Evolutionary conservation across 1,140 invertebrate species (phyloP), one percentile per base, ranked within the genome.

Genomic region (Riptortus pedestris): DNA sequence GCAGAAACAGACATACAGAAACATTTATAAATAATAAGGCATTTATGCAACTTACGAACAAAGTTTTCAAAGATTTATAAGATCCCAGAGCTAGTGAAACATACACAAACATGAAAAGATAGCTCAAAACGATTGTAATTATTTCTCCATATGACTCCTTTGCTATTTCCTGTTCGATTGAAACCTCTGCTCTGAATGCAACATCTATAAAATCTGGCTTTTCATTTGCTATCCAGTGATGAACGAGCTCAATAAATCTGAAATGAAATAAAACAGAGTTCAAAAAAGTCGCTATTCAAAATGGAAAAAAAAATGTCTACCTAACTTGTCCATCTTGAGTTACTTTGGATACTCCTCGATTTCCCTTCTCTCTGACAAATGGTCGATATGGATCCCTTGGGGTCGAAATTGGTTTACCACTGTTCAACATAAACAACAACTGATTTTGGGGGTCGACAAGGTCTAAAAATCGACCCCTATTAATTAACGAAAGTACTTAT

Each of bases 81-180:
- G 93, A 85, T 0, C 96, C 95, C 20, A 99, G 79, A 1, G 93
- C 87, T 48, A 98, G 82, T 0, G 94, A 87, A 66, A 99, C 95
- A 69, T 99, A 99, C n/a, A 84, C 83, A 74, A 99, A 98, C 96
- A 99, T 98, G 60, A 98, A 91, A 55, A 96, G 74, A 72, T 99
- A 98, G 7, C 93, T 97, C 14, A 97, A 85, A 1, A 93, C 74
- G 70, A 99, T 93, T 0, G 96, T 99, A 1, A 83, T 72, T 2
- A 96, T 80, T 74, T 99, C 96, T 0, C 91, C 92, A 65, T 87
- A 79, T 18, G 91, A 94, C 76, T 94, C 91, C 29, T 92, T 76
- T 60, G 91, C 83, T 16, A 99, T 74, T 76, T 99, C 96, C 77
- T 98, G 96, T 76, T 97, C 86, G 60, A 98, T 93, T 0, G 93